Percentiles rank a stretch among this genome's conserved stretches.
Evolutionary conservation across 2,797 vertebrate genomes (phyloP).

Genomic region (Gephyroberyx darwinii): DNA sequence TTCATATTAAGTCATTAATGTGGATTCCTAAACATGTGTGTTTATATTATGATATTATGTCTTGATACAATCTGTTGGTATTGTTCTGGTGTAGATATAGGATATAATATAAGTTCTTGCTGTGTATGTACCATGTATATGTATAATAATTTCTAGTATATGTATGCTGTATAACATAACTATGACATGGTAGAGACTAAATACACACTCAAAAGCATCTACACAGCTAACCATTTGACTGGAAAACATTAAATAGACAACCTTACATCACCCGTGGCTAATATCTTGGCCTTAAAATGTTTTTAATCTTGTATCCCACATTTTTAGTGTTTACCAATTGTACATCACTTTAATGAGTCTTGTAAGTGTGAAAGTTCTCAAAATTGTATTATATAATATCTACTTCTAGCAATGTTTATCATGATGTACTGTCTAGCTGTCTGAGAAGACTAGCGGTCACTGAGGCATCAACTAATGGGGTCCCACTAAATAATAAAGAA

Average conservation of each 20-base stretch:
- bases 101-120: not conserved
- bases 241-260: too few species aligned
- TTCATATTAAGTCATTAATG: not conserved
- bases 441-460: not conserved
- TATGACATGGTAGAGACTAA: not conserved
- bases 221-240: too few species aligned
- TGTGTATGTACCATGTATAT: not conserved
- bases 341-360: not conserved
- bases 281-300: constrained; percentile 1
- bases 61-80: not conserved
- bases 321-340: not conserved
- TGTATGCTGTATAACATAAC: not conserved
- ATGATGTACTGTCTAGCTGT: not conserved
- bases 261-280: not conserved
- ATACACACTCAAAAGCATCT: not conserved
- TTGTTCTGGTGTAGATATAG: not conserved
- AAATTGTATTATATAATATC: not conserved
- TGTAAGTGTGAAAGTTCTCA: not conserved
- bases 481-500: not conserved
- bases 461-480: not conserved
- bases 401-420: not conserved
- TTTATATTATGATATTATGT: not conserved
- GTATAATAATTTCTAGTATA: not conserved
- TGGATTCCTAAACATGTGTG: not conserved
- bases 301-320: too few species aligned